Evolutionary conservation across 2,888 invertebrate species (phyloP).

Genomic region (Clepsis dumicolana): DNA sequence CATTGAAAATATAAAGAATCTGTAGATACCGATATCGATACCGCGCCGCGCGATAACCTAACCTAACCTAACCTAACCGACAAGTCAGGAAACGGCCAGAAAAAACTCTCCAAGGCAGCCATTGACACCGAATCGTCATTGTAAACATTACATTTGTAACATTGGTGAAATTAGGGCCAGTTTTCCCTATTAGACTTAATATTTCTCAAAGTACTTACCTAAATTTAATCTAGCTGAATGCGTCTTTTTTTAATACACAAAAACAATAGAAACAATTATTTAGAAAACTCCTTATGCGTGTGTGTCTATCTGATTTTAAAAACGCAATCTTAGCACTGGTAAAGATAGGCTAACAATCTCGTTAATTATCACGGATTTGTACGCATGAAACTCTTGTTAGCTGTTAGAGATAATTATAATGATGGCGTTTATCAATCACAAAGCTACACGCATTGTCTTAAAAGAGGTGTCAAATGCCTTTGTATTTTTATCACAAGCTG

Average conservation of each 20-base stretch:
- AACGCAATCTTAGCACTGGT: conserved; percentile 32
- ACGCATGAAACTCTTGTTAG: conserved; percentile 32
- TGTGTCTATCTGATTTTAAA: conserved; percentile 30
- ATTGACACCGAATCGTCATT: no score
- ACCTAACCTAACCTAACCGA: no score
- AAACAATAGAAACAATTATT: conserved; percentile 5
- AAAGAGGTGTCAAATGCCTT: not conserved
- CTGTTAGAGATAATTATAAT: conserved; percentile 27
- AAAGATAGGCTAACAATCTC: conserved; percentile 30
- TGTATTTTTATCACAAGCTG: not conserved
- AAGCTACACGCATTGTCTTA: not conserved
- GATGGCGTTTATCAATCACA: not conserved
- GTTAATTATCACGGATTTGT: conserved; percentile 29
- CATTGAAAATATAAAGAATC: no score
- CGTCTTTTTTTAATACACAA: not conserved
- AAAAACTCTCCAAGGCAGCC: no score
- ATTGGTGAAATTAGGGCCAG: no score
- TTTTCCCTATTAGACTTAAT: no score
- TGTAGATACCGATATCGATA: no score
- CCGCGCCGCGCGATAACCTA: no score
- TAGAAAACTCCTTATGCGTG: conserved; percentile 39
- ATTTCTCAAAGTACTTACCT: no score
- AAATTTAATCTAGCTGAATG: not conserved
- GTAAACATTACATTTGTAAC: no score
- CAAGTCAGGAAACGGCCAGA: no score